Conservation (phyloP, 2,888 invertebrate species). For the Callimorpha dominula region DNA sequence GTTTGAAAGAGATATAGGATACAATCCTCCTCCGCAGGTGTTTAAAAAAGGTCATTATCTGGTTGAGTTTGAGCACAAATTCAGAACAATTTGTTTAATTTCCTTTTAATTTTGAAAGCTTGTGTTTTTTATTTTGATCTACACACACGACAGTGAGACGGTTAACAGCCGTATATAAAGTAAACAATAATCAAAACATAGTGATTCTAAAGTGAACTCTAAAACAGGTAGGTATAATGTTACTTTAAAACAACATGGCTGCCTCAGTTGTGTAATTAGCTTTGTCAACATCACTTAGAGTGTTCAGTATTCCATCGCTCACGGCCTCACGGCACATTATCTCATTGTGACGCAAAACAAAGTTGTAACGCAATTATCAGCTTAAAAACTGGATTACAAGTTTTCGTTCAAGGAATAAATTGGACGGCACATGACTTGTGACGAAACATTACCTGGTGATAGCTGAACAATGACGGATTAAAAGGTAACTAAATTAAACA, state of each 20-base stretch:
- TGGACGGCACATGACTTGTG: background rate
- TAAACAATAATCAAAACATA: background rate
- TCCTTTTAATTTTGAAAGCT: background rate
- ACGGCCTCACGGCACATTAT: background rate
- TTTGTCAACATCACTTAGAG: conserved; percentile 4
- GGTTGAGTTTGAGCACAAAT: too few relatives aligned
- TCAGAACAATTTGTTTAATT: too few relatives aligned
- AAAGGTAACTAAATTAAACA: too few relatives aligned
- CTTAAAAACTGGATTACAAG: background rate
- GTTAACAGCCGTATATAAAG: background rate
- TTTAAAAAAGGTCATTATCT: too few relatives aligned
- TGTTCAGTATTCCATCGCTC: conserved; percentile 4
- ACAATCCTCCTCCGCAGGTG: too few relatives aligned
- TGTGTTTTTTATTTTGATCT: background rate
- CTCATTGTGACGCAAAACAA: conserved; percentile 2
- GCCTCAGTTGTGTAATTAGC: background rate
- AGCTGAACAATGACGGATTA: background rate
- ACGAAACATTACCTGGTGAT: background rate
- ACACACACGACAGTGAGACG: background rate
- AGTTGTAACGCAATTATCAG: conserved; percentile 5
- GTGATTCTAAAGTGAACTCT: background rate
- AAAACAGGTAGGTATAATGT: background rate
- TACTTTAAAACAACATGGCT: background rate
- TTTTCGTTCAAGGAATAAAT: conserved; percentile 1
- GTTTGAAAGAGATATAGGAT: too few relatives aligned